Evolutionary conservation across 1,140 invertebrate species (phyloP).

Genomic region (Ceratitis capitata): DNA sequence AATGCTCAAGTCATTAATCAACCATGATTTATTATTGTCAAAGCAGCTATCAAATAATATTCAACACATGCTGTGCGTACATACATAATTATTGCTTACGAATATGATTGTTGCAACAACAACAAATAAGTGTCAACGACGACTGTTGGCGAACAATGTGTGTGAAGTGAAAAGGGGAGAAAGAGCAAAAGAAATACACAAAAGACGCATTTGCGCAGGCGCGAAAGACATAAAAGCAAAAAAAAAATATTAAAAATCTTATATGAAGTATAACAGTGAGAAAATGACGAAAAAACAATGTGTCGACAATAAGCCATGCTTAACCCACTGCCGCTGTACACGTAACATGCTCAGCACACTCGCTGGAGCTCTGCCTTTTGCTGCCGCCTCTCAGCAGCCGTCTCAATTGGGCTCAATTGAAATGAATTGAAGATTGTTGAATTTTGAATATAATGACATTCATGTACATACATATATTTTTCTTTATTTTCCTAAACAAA

Average conservation of each 20-base stretch:
- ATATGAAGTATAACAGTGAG: not conserved
- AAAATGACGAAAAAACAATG: not conserved
- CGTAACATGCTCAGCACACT: not conserved
- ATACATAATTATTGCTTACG: not conserved
- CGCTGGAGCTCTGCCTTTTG: not conserved
- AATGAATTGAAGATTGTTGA: slow-evolving; percentile 19
- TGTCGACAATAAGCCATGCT: not conserved
- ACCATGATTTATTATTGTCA: not conserved
- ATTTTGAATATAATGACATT: not conserved
- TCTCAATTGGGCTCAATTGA: slow-evolving; percentile 23
- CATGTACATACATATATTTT: not conserved
- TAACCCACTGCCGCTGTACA: not conserved
- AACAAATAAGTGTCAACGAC: not conserved
- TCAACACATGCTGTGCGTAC: not conserved
- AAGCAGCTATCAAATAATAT: not conserved
- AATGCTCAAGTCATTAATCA: not conserved
- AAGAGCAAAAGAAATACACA: not conserved
- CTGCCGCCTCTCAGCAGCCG: not conserved
- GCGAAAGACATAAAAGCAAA: not conserved
- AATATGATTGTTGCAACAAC: not conserved
- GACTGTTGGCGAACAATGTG: not conserved
- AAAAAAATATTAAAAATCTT: not conserved
- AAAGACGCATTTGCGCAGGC: not conserved
- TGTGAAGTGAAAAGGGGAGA: not conserved
- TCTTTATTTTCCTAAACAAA: not conserved